Conservation (phyloP, 2,797 vertebrate species). For the Coluber constrictor region DNA sequence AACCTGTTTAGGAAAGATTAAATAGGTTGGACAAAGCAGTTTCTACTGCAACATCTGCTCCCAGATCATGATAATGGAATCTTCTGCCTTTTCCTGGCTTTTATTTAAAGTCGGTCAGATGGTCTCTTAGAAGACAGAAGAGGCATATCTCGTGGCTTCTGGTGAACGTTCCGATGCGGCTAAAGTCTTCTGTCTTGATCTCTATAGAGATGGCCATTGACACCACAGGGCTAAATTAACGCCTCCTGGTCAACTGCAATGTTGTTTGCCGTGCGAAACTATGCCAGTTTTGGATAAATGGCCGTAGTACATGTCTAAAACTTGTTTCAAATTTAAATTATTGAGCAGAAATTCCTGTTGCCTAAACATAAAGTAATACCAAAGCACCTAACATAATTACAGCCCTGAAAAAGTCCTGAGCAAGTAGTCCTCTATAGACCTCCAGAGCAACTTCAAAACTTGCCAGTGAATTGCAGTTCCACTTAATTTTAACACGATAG, state of each 20-base stretch:
- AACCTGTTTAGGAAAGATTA: conserved; percentile 46
- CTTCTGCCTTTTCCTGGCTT: conserved; percentile 28
- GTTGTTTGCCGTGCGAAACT: background rate
- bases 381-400: background rate
- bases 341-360: conserved; percentile 1
- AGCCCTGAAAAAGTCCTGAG: background rate
- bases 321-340: conserved; percentile 25
- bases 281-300: conserved; percentile 25
- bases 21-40: conserved; percentile 53
- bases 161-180: background rate
- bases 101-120: conserved; percentile 35
- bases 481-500: background rate
- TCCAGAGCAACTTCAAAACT: background rate
- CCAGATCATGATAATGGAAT: background rate
- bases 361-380: background rate
- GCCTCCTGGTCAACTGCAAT: background rate
- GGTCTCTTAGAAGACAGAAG: background rate
- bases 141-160: conserved; percentile 20
- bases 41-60: conserved; percentile 18
- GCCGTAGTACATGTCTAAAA: background rate
- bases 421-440: background rate
- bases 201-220: background rate
- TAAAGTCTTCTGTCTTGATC: background rate
- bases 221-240: background rate
- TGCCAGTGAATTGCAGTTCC: background rate